phyloP scores from a whole-genome alignment of 1,140 invertebrate genomes.

The Cephus cinctus region DNA sequence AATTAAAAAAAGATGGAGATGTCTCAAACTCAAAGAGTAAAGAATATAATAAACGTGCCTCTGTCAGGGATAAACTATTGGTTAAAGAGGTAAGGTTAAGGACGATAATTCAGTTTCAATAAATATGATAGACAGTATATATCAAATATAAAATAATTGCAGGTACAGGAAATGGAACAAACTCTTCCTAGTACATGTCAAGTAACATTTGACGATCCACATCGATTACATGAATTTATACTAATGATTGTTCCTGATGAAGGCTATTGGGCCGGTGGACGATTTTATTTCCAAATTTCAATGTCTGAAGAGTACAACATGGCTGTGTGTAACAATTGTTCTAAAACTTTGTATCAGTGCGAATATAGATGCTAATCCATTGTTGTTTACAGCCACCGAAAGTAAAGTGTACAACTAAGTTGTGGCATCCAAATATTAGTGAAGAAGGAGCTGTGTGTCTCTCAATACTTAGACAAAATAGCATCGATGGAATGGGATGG shows the following conservation, averaged over 20 bases:
- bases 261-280: slow-evolving; percentile 85
- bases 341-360: background rate
- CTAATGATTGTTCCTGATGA: slow-evolving; percentile 82
- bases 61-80: slow-evolving; percentile 80
- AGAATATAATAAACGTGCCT: slow-evolving; percentile 64
- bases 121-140: background rate
- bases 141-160: slow-evolving; percentile 8
- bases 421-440: slow-evolving; percentile 97
- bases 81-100: slow-evolving; percentile 69
- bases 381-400: slow-evolving; percentile 76
- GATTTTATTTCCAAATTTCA: slow-evolving; percentile 81
- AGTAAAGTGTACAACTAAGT: slow-evolving; percentile 86
- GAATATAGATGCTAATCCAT: background rate
- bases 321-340: slow-evolving; percentile 65
- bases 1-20: slow-evolving; percentile 69
- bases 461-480: slow-evolving; percentile 85
- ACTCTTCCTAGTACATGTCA: slow-evolving; percentile 79
- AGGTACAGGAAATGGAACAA: slow-evolving; percentile 90
- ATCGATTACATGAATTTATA: slow-evolving; percentile 78
- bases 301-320: slow-evolving; percentile 96
- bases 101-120: slow-evolving; percentile 8
- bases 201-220: slow-evolving; percentile 78
- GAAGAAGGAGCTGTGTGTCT: slow-evolving; percentile 94
- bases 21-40: slow-evolving; percentile 47
- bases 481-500: slow-evolving; percentile 93